Evolutionary conservation across 1,140 invertebrate genomes (phyloP).

Genomic region (Diachasma alloeum): DNA sequence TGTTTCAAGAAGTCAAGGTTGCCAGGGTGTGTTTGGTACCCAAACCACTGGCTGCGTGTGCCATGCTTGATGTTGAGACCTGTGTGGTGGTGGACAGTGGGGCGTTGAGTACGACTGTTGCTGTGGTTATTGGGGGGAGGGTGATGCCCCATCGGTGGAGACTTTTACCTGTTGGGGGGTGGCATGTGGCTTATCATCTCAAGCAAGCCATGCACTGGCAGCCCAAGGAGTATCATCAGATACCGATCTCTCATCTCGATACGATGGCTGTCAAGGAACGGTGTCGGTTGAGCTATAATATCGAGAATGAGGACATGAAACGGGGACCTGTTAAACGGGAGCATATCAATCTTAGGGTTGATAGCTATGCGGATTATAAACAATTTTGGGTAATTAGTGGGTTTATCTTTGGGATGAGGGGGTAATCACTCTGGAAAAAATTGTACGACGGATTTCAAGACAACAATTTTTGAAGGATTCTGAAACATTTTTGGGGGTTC

Average conservation of each 20-base stretch:
- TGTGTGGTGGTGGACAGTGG: slow-evolving; percentile 66
- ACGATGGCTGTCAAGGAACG: slow-evolving; percentile 61
- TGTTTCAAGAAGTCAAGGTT: slow-evolving; percentile 65
- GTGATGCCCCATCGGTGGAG: slow-evolving; percentile 61
- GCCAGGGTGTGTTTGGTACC: slow-evolving; percentile 63
- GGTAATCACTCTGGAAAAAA: no score
- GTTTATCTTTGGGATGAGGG: not conserved
- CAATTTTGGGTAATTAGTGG: slow-evolving; percentile 52
- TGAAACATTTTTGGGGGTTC: no score
- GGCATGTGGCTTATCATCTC: slow-evolving; percentile 64
- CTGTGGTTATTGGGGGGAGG: slow-evolving; percentile 63
- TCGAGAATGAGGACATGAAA: slow-evolving; percentile 56
- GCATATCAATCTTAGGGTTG: slow-evolving; percentile 57
- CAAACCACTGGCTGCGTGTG: slow-evolving; percentile 63
- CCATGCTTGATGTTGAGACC: slow-evolving; percentile 62
- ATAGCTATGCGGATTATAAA: slow-evolving; percentile 58
- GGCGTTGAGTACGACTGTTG: slow-evolving; percentile 64
- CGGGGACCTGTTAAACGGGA: slow-evolving; percentile 47
- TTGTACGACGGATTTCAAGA: no score
- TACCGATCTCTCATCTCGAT: slow-evolving; percentile 63
- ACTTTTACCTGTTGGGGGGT: slow-evolving; percentile 62
- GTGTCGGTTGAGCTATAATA: slow-evolving; percentile 63
- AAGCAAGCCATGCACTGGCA: slow-evolving; percentile 65
- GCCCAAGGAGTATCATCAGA: slow-evolving; percentile 59
- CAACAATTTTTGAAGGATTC: no score